Base-by-base conservation (phyloP, 2,888 invertebrate genomes). In the Plagodis pulveraria region DNA sequence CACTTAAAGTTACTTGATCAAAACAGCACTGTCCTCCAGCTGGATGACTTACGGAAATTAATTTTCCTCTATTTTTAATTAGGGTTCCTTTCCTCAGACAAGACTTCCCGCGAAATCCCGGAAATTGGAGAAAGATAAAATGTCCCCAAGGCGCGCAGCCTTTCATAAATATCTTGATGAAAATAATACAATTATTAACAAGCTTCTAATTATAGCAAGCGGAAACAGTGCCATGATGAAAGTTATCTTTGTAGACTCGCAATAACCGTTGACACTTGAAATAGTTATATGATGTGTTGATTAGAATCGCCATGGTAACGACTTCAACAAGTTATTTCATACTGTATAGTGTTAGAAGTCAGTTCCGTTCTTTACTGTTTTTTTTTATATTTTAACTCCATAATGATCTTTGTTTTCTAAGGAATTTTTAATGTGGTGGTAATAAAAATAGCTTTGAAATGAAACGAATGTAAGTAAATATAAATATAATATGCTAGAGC, bases 51-150 rank as follows among this genome's bases (percentile, higher is more conserved):
- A 51, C 60, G 63, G 68, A 71, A 74, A 77, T 76, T 76, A 77
- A 77, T 77, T 73, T 69, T 62, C 69, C 52, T 60, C 67, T 68
- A 55, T 64, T 75, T 74, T 74, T 78, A 80, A 80, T 80, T 77
- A 77, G 70, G 71, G 67, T 52, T 70, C 22, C 22, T 22, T 22
- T 57, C 50, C 56, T 35, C 63, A 60, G 59, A 72, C 67, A 69
- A 67, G 68, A 66, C 66, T 59, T 41, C 47, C 59, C 56, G 60
- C 60, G 69, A 65, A 70, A 65, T 40, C 41, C 69, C 68, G 77
- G 80, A 77, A 73, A 80, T 77, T 76, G 72, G 80, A 78, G 73
- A 68, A 69, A 72, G 75, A 80, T 60, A 65, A 71, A 78, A 62
- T 58, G 67, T 67, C 65, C 67, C 64, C 53, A 43, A 54, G 57